Evolutionary conservation across 30 jellyfish, hydroid and myxozoan species (phyloP), one percentile per base, ranked within the genome.

Genomic region (Catostylus mosaicus): DNA sequence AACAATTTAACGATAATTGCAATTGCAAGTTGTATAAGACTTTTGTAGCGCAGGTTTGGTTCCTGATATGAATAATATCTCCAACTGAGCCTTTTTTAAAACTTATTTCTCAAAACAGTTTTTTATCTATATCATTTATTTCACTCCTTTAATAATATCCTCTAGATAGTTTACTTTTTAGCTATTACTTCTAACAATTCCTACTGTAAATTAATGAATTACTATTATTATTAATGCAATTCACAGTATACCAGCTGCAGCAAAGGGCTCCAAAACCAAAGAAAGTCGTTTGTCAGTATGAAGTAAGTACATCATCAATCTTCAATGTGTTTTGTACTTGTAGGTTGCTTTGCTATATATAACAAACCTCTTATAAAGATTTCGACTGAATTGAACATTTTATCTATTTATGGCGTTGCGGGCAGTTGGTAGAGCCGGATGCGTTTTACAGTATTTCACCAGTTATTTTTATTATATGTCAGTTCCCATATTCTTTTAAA

Each of bases 191-290:
- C 14, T 40, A n/a, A n/a, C n/a, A n/a, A n/a, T n/a, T n/a, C n/a
- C n/a, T n/a, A n/a, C n/a, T n/a, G n/a, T n/a, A n/a, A n/a, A n/a
- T n/a, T n/a, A n/a, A n/a, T n/a, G n/a, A n/a, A n/a, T 14, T 40
- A 14, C 54, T 5, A 40, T 7, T 40, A 40, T 7, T 40, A 40
- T 40, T 20, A 7, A 2, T 54, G 23, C 29, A 5, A 5, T 32
- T 73, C 37, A 3, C 47, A 89, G 97, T 89, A 35, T 89, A 89
- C 68, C 97, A 89, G 52, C 86, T 80, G 12, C 97, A 89, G 32
- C 90, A 52, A 1, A 89, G 84, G 67, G 97, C 97, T 46, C 97
- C 97, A 31, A 54, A 34, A 20, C 97, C 97, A 29, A 50, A 70
- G 32, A 65, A 74, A 36, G 90, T 89, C 37, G 72, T 75, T 24